Base-by-base conservation (phyloP, 2,113 vertebrate species). In the Neoarius graeffei region DNA sequence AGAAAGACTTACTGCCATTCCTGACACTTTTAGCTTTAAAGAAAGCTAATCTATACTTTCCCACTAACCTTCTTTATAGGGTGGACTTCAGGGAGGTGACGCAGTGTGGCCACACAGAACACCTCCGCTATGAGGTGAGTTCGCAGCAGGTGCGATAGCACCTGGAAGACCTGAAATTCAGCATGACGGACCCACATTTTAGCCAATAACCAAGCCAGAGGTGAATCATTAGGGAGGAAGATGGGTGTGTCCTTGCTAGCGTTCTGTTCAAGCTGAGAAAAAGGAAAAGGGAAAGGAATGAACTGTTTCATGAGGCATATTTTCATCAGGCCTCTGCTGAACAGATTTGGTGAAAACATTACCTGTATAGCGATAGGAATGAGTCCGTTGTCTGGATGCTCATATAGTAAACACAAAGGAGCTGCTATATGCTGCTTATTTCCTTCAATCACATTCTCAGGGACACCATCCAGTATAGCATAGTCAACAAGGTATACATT, bases 171-270 rank as follows among this genome's bases (percentile, higher is more conserved):
- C 83, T 97, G 96, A 90, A 97, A 97, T 85, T 97, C 96, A 0
- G 96, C 88, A 88, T 95, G 96, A 83, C 95, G 95, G 73, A 97
- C 96, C 96, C 96, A 97, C 15, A 92, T 94, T 92, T 97, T 97
- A 50, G 96, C 96, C 92, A 97, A 62, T 17, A 96, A 93, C 96
- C 96, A 97, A 82, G 95, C 92, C 30, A 96, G 91, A 5, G 90
- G 92, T 0, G 90, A 92, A 89, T 94, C 94, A 57, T 30, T 94
- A 59, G 91, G 92, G 14, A 92, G 74, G 87, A 95, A 93, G 13
- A 94, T 91, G 23, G 92, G 91, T 0, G 73, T 69, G 62, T 94
- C 88, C 60, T 17, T 50, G 6, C 69, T 52, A 3, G 94, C 93
- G 74, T 87, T 92, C 92, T 95, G 95, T 0, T 88, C 93, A 1